Base-by-base conservation (phyloP, 2,888 invertebrate species). In the Drosophila parthenogenetica region DNA sequence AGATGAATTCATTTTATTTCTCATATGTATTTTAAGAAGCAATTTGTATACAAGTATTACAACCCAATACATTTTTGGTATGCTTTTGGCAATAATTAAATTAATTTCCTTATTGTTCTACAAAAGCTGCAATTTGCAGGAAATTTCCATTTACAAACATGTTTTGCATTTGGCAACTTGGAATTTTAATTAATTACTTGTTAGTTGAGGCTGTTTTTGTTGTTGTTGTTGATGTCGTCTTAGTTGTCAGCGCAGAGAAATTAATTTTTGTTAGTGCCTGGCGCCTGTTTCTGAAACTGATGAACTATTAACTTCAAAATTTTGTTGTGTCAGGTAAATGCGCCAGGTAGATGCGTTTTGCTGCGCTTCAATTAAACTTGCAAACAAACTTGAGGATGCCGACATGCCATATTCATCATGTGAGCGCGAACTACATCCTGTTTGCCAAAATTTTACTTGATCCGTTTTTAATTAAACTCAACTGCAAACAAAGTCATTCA, bases 391-490 rank as follows among this genome's bases (percentile, higher is more conserved):
- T 42, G 11, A 35, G 42, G 35, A 37, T 43, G 53, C 43, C 60
- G 50, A 57, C 66, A 43, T 66, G 82, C 37, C 69, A 67, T 49
- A 63, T 69, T 58, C 72, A 57, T 51, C 63, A 71, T 76, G 61
- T 61, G 62, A 48, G 73, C 48, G 42, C 48, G 35, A 32, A 29
- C 29, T 43, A 55, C 45, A 51, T 45, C 45, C 51, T 62, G 70
- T 59, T 54, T 61, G 13, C 4, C 74, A 69, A 73, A 77, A 79
- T 79, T 81, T 51, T 64, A 64, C 70, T 63, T 81, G 86, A 84
- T 84, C 82, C 87, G 82, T 74, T 84, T 84, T 84, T 85, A 85
- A 85, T 85, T 85, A 85, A 85, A 89, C 84, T 77, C 75, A 81
- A 89, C 89, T 79, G 67, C 87, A 83, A 89, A 81, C 81, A 84